Evolutionary conservation across 2,113 vertebrate species (phyloP), one percentile per base, ranked within the genome.

Genomic region (Zeus faber): DNA sequence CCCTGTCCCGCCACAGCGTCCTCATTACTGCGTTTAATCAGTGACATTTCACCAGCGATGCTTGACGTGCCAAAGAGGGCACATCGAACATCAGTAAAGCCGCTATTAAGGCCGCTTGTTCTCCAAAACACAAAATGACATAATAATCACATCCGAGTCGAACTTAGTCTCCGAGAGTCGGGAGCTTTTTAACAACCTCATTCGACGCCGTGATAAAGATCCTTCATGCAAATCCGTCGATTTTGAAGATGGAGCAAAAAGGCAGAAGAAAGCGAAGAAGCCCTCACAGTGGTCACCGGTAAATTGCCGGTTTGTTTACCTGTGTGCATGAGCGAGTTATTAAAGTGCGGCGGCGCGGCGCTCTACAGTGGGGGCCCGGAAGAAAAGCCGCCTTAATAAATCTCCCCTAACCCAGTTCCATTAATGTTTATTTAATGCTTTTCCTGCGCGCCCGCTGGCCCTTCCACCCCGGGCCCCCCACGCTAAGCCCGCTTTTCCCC

Each of bases 361-460:
- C 64, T 79, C 72, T 54, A 67, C 77, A 77, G 76, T 70, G 76
- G 70, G 76, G 70, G 81, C 80, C 77, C n/a, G n/a, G n/a, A 14
- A 14, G 84, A 82, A 88, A 84, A 83, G 74, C 77, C 67, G 70
- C 67, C 79, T 70, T 85, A 86, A 90, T 88, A 90, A 87, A 89
- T 91, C 88, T 88, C 80, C 68, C 77, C 77, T 85, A 89, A 90
- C 88, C 87, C 74, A 90, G 74, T 89, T 91, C 77, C 83, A 89
- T 86, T 87, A 85, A 89, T 89, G 87, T 89, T 90, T 88, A 86
- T 86, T 87, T 90, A 88, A 90, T 89, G 84, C 76, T 79, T 81
- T 80, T 80, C 58, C 76, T 82, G 67, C 80, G 77, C 80, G 81
- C 81, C 80, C 50, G 58, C 61, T 80, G 81, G 79, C 77, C 67